phyloP scores from a whole-genome alignment of 2,797 vertebrate species.

The Florisuga fusca region DNA sequence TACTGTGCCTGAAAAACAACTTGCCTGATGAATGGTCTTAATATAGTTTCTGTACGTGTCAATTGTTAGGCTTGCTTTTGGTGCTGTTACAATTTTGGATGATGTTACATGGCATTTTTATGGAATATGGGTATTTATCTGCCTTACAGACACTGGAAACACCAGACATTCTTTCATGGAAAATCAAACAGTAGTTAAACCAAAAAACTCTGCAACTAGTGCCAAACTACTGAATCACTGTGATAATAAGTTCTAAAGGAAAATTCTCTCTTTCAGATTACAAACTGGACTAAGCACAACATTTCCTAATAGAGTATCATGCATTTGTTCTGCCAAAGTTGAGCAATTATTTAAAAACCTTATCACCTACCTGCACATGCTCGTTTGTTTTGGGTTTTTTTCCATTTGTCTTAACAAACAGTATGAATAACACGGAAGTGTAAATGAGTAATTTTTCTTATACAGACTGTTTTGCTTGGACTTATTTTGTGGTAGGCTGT shows the following conservation, averaged over 20 bases:
- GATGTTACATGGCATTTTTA: neutral
- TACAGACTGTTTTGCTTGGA: neutral
- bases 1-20: neutral
- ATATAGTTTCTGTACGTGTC: neutral
- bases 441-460: neutral
- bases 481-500: neutral
- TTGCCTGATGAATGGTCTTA: neutral
- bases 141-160: neutral
- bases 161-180: slow-evolving; percentile 44
- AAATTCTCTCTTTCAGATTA: neutral
- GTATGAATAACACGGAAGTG: neutral
- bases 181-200: slow-evolving; percentile 67
- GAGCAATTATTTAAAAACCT: neutral
- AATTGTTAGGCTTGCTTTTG: neutral
- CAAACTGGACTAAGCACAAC: neutral
- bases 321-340: neutral
- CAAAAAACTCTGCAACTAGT: neutral
- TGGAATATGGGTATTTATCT: slow-evolving; percentile 7
- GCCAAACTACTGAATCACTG: slow-evolving; percentile 65
- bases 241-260: slow-evolving; percentile 20
- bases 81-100: neutral
- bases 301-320: neutral
- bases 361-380: neutral
- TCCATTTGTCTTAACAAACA: neutral
- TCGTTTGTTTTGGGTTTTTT: neutral